Conservation (phyloP, 2,888 invertebrate genomes). For the Dioctria rufipes region DNA sequence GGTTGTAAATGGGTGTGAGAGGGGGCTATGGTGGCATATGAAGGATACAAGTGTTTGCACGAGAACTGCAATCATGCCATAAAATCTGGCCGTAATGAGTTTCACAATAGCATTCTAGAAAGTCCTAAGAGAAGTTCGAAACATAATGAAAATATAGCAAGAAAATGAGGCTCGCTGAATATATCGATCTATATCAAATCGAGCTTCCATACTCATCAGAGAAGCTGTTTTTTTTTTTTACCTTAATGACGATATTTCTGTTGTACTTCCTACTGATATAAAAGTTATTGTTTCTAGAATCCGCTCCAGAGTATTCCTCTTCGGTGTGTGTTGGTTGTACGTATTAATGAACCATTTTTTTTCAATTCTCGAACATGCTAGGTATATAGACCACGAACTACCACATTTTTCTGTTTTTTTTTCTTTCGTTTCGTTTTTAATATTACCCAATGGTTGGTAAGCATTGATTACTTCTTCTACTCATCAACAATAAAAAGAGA, state of each 20-base stretch:
- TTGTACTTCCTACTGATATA: constrained; percentile 33
- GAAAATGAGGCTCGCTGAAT: constrained; percentile 6
- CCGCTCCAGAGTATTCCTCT: neutral
- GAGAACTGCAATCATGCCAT: constrained; percentile 41
- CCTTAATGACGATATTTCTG: constrained; percentile 46
- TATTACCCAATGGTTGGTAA: neutral
- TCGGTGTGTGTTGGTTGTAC: no score
- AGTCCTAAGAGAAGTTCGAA: constrained; percentile 6
- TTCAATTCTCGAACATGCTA: neutral
- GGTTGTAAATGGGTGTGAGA: no score
- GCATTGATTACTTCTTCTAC: constrained; percentile 19
- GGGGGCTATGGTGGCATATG: constrained; percentile 3
- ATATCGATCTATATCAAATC: constrained; percentile 31
- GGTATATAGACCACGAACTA: no score
- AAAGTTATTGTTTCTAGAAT: constrained; percentile 25
- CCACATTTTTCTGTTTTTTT: neutral
- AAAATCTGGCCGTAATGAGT: constrained; percentile 47
- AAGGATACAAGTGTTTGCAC: constrained; percentile 37
- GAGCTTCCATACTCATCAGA: constrained; percentile 14
- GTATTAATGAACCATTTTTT: neutral
- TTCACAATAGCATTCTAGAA: constrained; percentile 24
- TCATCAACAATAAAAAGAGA: neutral
- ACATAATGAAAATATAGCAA: constrained; percentile 29
- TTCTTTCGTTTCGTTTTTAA: neutral
- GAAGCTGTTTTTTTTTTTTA: constrained; percentile 24